Conservation (phyloP, 2,888 invertebrate genomes). For the Microchrysa polita region DNA sequence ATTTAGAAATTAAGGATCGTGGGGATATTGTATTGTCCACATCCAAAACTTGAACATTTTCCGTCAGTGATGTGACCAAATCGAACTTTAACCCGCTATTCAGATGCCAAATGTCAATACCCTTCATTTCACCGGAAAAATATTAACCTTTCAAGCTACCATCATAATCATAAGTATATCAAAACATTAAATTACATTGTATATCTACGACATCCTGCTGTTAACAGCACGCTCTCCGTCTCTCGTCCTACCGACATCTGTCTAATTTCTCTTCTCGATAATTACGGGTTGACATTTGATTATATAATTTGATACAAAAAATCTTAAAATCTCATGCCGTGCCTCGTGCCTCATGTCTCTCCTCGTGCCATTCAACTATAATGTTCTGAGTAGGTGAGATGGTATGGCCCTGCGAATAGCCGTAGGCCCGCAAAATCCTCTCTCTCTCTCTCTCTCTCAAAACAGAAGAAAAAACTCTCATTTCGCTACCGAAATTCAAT, state of each 20-base stretch:
- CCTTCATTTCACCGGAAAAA: too few species aligned
- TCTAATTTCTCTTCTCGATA: conserved; percentile 37
- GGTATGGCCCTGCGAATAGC: not conserved
- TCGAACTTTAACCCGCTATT: too few species aligned
- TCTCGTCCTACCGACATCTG: conserved; percentile 34
- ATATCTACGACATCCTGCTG: conserved; percentile 37
- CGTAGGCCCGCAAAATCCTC: conserved; percentile 13
- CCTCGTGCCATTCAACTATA: not conserved
- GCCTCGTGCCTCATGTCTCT: not conserved
- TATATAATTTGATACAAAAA: conserved; percentile 51
- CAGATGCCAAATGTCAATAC: too few species aligned
- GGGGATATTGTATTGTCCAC: too few species aligned
- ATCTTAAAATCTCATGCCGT: conserved; percentile 13
- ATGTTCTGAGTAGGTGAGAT: not conserved
- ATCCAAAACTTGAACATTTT: too few species aligned
- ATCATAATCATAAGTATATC: not conserved
- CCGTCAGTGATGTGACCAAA: too few species aligned
- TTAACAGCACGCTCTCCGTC: conserved; percentile 36
- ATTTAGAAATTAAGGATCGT: too few species aligned
- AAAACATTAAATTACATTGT: not conserved
- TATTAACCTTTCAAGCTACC: too few species aligned
- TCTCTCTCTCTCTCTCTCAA: too few species aligned
- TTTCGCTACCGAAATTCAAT: conserved; percentile 42
- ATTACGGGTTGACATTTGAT: conserved; percentile 49
- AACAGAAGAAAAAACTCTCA: conserved; percentile 41